Evolutionary conservation across 2,797 vertebrate genomes (phyloP), one percentile per base, ranked within the genome.

Genomic region (Potorous gilbertii): DNA sequence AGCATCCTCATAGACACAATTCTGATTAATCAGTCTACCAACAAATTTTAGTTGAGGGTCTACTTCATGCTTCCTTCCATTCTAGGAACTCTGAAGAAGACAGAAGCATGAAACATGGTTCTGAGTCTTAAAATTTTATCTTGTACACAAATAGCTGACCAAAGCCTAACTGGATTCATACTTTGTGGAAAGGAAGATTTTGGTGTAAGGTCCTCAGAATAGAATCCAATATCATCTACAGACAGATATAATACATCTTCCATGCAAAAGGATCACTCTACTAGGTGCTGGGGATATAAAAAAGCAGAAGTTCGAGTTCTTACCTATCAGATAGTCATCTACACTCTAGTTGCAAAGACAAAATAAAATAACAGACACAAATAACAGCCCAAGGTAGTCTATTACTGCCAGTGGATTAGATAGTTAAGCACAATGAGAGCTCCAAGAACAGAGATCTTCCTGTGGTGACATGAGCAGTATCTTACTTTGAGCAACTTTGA

Each of bases 111-210:
- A 95, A 93, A n/a, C 27, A 54, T 13, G 54, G 50, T 4, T 81
- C 8, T 50, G 74, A 50, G 21, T 91, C 31, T 91, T 56, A 40
- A 52, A 55, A 28, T 10, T 55, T 66, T 90, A 40, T 27, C 95
- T 93, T 95, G 56, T 91, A 95, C 92, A 94, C 46, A 91, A 5
- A 91, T 24, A 55, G 81, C 52, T 89, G 90, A 90, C 55, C 29
- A 52, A 93, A 56, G 24, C 90, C 92, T 91, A 92, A 18, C 14
- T 95, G 91, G 34, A 16, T 94, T 81, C 90, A 74, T 92, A 87
- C 40, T 55, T 56, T 62, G 46, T 4, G 14, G 89, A 55, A 55
- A 50, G 89, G 52, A 29, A 57, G 34, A 91, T 11, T 92, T 54
- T 50, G 24, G 14, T n/a, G 50, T 90, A 54, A 94, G 46, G 27